These are phyloP conservation scores for Falco rusticolus DNA, from an alignment of 2,797 vertebrate species.

Conservation along the genomic window DNA sequence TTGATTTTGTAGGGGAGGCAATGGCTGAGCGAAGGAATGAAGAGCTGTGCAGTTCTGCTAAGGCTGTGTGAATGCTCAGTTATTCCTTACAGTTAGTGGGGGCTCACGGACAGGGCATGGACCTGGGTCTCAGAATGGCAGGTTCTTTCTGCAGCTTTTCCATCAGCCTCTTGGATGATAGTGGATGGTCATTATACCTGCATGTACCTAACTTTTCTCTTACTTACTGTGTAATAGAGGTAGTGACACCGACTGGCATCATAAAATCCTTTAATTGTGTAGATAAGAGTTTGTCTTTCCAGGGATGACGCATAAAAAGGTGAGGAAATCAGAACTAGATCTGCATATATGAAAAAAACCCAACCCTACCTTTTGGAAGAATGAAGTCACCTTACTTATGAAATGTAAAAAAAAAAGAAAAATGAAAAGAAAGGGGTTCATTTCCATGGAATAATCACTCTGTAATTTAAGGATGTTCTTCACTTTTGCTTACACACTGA, in stretches of 20 bases:
- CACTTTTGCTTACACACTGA: background rate
- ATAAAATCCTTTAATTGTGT: background rate
- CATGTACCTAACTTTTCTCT: background rate
- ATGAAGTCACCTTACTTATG: background rate
- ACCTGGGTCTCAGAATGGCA: background rate
- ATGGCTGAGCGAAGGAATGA: background rate
- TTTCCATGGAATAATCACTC: background rate
- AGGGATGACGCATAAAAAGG: background rate
- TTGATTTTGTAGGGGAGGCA: background rate
- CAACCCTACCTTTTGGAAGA: background rate
- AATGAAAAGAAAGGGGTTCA: background rate
- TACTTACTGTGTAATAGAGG: background rate
- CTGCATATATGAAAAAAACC: background rate
- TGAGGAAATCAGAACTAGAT: background rate
- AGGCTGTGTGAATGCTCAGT: background rate
- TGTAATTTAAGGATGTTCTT: background rate
- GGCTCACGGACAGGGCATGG: background rate
- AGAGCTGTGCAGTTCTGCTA: background rate
- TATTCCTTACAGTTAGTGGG: background rate
- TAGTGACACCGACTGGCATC: background rate
- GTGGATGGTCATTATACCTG: background rate
- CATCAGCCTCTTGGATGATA: background rate
- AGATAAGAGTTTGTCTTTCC: background rate
- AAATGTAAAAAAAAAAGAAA: background rate
- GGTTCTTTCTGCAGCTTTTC: background rate